Conservation (phyloP, 2,113 vertebrate genomes). For the cat (Felis catus) region F.catus_Fca126_mat1.0 CM031413.1:126394501-126395000, state of each 20-base stretch:
- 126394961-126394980: background rate
- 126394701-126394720: background rate
- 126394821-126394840: background rate
- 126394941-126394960: conserved; percentile 8
- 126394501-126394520: background rate
- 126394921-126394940: background rate
- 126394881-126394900: background rate
- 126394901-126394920: background rate
- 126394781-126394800: background rate
- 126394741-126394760: background rate
- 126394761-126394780: background rate
- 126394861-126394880: background rate
- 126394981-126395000: background rate
- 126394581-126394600: background rate
- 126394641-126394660: background rate
- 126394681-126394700: background rate
- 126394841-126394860: background rate
- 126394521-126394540: background rate
- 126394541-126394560: background rate
- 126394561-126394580: background rate
- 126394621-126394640: background rate
- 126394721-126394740: background rate
- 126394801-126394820: background rate
- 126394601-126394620: background rate
- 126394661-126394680: background rate